Evolutionary conservation across 2,797 vertebrate genomes (phyloP), one percentile per base, ranked within the genome.

Genomic region (Catostomus latipinnis): DNA sequence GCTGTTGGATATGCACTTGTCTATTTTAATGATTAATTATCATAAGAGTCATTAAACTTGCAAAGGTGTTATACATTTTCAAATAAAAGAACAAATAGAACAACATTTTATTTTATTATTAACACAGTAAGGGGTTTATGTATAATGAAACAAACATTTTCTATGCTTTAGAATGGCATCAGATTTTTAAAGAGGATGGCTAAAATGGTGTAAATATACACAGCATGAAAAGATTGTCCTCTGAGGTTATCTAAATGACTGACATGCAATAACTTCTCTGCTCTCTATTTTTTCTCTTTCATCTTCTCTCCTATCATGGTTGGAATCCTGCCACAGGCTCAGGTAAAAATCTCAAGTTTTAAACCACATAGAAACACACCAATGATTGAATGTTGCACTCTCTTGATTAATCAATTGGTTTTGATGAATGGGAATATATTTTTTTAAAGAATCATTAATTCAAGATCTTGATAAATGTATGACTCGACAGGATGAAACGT

Each of bases 271-370:
- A 76, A 84, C 34, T 1, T 5, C 6, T 78, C 14, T 68, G 6
- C 74, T 0, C 43, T 68, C 9, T 13, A 5, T 9, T 6, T n/a
- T 22, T 70, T 69, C 18, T 54, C 71, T 76, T 5, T 83, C 71
- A 22, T 53, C 18, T 46, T 81, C 75, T 58, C 76, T 61, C 46
- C 71, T 18, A 34, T 79, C 18, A 70, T 69, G 45, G 78, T 76
- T 75, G 84, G 71, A 77, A 83, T 83, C 63, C 67, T 77, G 79
- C 69, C n/a, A 81, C 87, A 95, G 94, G 94, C 94, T 82, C 94
- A 94, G 88, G 94, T 94, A 84, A 88, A 84, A 6, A 53, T 57
- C 34, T 16, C 0, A 49, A 34, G 34, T 34, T 34, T 34, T 34
- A 34, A 3, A 34, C 3, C 34, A 34, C 34, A 34, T 4, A 34